Percentiles rank a stretch among this genome's conserved stretches.
These are phyloP conservation scores for Schlechtendalia chinensis DNA, from an alignment of 1,140 invertebrate species.

Conservation along the genomic window DNA sequence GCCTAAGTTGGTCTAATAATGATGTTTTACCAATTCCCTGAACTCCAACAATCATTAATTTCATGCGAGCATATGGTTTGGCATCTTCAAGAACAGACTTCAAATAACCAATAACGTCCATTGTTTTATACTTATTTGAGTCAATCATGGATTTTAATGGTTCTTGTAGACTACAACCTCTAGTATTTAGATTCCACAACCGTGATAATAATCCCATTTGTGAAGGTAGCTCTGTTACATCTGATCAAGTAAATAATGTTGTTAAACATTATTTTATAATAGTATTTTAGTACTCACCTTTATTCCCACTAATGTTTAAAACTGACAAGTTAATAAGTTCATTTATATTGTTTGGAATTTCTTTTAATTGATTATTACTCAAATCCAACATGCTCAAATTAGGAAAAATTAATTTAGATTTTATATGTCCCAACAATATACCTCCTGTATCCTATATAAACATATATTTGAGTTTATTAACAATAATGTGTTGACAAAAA, in stretches of 20 bases:
- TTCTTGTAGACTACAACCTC: slow-evolving; percentile 83
- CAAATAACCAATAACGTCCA: slow-evolving; percentile 94
- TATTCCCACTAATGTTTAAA: slow-evolving; percentile 89
- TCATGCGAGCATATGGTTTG: slow-evolving; percentile 91
- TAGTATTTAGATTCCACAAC: slow-evolving; percentile 93
- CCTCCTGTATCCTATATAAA: slow-evolving; percentile 31
- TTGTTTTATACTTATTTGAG: slow-evolving; percentile 90
- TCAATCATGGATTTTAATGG: slow-evolving; percentile 90
- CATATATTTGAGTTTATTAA: background rate
- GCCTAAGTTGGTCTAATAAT: slow-evolving; percentile 79
- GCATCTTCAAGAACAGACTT: slow-evolving; percentile 88
- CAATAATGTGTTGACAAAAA: background rate
- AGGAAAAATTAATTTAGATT: slow-evolving; percentile 80
- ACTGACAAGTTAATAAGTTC: slow-evolving; percentile 87
- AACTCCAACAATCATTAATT: slow-evolving; percentile 95
- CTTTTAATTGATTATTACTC: slow-evolving; percentile 78
- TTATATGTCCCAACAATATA: slow-evolving; percentile 54
- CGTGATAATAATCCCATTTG: slow-evolving; percentile 91
- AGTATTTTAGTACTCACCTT: slow-evolving; percentile 58
- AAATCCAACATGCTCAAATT: slow-evolving; percentile 93
- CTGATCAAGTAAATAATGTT: slow-evolving; percentile 56
- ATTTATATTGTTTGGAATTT: slow-evolving; percentile 81
- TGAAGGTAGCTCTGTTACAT: slow-evolving; percentile 82
- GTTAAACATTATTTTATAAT: background rate
- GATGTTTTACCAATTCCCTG: slow-evolving; percentile 96